Evolutionary conservation across 1,140 invertebrate genomes (phyloP).

Genomic region (Danaus melanippus): DNA sequence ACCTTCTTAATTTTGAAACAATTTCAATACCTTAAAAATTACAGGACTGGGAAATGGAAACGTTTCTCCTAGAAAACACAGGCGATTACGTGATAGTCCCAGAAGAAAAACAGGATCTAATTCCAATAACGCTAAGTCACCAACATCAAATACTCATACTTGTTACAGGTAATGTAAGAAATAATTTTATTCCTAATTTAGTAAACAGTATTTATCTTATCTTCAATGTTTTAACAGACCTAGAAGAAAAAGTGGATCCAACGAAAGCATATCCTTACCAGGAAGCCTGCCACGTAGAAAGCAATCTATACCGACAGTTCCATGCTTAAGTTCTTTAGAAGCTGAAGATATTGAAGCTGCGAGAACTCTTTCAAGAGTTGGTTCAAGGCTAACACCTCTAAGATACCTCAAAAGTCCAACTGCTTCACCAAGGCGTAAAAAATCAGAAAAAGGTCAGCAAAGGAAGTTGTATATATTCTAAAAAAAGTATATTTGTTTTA

Average conservation of each 20-base stretch:
- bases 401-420: slow-evolving; percentile 56
- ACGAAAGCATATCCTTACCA: slow-evolving; percentile 75
- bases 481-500: slow-evolving; percentile 1
- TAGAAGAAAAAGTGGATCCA: slow-evolving; percentile 67
- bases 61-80: slow-evolving; percentile 72
- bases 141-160: slow-evolving; percentile 51
- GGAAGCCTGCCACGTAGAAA: slow-evolving; percentile 78
- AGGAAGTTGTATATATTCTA: neutral
- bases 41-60: slow-evolving; percentile 56
- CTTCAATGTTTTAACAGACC: slow-evolving; percentile 34
- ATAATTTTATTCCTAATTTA: neutral
- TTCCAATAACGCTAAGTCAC: slow-evolving; percentile 61
- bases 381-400: slow-evolving; percentile 54
- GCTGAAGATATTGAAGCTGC: slow-evolving; percentile 71
- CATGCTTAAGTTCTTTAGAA: slow-evolving; percentile 65
- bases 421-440: slow-evolving; percentile 48
- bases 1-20: slow-evolving; percentile 3
- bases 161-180: slow-evolving; percentile 41
- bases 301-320: slow-evolving; percentile 72
- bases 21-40: slow-evolving; percentile 14
- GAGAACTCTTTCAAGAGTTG: slow-evolving; percentile 43
- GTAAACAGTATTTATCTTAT: no score
- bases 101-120: slow-evolving; percentile 75
- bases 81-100: slow-evolving; percentile 77
- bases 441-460: slow-evolving; percentile 48